Evolutionary conservation across 2,797 vertebrate genomes (phyloP).

Genomic region (Holocentrus rufus): DNA sequence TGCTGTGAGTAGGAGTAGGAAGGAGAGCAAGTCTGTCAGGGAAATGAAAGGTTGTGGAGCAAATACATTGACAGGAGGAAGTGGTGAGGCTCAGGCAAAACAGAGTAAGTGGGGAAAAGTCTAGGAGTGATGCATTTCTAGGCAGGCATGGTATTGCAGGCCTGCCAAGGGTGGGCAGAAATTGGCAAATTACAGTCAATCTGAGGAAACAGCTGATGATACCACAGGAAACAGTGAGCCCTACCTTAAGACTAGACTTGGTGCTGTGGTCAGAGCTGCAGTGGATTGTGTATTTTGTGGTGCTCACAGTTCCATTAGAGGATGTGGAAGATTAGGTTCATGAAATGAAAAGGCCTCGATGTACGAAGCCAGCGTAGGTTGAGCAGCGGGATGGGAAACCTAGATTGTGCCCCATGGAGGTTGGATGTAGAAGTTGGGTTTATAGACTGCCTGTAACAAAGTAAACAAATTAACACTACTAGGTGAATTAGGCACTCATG

Average conservation of each 20-base stretch:
- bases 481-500: constrained; percentile 40
- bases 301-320: constrained; percentile 55
- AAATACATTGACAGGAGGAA: constrained; percentile 26
- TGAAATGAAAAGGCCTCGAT: constrained; percentile 66
- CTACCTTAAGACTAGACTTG: constrained; percentile 38
- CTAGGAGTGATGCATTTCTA: constrained; percentile 52
- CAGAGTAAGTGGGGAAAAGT: constrained; percentile 33
- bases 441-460: background rate
- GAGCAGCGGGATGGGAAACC: constrained; percentile 43
- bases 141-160: constrained; percentile 16
- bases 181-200: constrained; percentile 54
- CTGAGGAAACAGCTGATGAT: constrained; percentile 74
- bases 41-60: constrained; percentile 15
- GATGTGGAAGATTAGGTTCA: constrained; percentile 63
- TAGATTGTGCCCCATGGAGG: constrained; percentile 19
- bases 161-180: constrained; percentile 52
- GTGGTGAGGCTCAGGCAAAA: constrained; percentile 7
- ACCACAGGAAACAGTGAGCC: constrained; percentile 70
- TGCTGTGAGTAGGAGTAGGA: too few relatives aligned
- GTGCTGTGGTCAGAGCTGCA: constrained; percentile 58
- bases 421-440: constrained; percentile 8
- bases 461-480: constrained; percentile 32
- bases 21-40: constrained; percentile 15
- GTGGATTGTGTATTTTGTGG: constrained; percentile 57
- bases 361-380: constrained; percentile 11